Conservation (phyloP, 2,797 vertebrate genomes). For the Typhlichthys eigenmanni region DNA sequence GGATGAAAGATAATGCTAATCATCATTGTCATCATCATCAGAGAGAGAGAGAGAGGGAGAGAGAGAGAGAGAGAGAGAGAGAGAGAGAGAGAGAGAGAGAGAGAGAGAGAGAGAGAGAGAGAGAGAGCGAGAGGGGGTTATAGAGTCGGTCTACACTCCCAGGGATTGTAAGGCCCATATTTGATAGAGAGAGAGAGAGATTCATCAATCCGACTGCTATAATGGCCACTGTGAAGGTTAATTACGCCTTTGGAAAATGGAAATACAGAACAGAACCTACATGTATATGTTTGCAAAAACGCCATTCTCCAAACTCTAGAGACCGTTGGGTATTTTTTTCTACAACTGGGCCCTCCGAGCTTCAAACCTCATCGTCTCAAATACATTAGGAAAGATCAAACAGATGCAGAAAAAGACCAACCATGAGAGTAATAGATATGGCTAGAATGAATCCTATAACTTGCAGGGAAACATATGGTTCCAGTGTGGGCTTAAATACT, state of each 20-base stretch:
- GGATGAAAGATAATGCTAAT: conserved; percentile 52
- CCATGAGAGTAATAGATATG: not conserved
- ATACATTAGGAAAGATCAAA: not conserved
- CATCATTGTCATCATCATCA: conserved; percentile 28
- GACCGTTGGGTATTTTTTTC: not conserved
- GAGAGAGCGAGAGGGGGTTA: not conserved
- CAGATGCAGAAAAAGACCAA: not conserved
- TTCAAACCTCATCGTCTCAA: not conserved
- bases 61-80: not conserved
- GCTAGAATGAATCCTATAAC: too few species aligned
- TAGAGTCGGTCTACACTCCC: too few species aligned
- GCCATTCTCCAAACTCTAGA: too few species aligned
- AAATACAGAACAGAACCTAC: too few species aligned
- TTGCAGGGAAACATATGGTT: not conserved
- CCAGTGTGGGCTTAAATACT: not conserved
- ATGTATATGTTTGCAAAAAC: too few species aligned
- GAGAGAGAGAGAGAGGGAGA: conserved; percentile 1
- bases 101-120: not conserved
- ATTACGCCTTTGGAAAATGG: too few species aligned
- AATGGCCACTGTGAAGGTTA: too few species aligned
- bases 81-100: not conserved
- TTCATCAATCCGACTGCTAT: too few species aligned
- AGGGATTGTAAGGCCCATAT: too few species aligned
- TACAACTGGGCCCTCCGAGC: not conserved
- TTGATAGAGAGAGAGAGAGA: too few species aligned